Conservation (phyloP, 2,797 vertebrate species). For the Cossypha dichroa region DNA sequence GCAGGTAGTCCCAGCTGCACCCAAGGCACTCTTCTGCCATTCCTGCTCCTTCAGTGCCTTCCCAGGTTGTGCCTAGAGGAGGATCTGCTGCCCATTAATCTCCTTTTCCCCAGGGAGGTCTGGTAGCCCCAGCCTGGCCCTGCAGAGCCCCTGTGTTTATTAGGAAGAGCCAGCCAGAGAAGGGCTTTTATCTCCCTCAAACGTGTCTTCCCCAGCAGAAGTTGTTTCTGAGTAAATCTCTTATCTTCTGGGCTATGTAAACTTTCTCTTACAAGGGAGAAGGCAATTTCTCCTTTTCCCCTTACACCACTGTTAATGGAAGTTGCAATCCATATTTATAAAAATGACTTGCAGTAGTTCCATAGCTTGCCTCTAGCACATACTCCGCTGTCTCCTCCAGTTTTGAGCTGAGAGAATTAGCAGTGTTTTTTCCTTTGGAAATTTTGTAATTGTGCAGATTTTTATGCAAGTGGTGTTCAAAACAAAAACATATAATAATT, state of each 20-base stretch:
- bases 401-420: neutral
- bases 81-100: neutral
- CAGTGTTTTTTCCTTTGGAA: neutral
- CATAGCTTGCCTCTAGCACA: neutral
- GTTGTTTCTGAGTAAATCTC: neutral
- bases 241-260: neutral
- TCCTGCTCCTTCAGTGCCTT: neutral
- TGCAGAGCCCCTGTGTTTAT: neutral
- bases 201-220: neutral
- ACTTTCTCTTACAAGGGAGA: neutral
- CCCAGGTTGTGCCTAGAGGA: neutral
- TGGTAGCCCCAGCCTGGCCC: neutral
- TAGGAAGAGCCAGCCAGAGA: neutral
- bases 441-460: neutral
- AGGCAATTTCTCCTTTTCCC: neutral
- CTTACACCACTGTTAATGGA: neutral
- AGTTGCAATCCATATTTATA: neutral
- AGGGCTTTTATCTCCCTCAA: neutral
- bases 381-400: neutral
- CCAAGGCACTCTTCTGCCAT: accelerated
- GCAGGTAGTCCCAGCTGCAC: neutral
- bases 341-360: neutral
- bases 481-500: neutral
- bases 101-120: neutral
- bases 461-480: neutral